Evolutionary conservation across 2,797 vertebrate species (phyloP).

Genomic region (Nothura maculosa): DNA sequence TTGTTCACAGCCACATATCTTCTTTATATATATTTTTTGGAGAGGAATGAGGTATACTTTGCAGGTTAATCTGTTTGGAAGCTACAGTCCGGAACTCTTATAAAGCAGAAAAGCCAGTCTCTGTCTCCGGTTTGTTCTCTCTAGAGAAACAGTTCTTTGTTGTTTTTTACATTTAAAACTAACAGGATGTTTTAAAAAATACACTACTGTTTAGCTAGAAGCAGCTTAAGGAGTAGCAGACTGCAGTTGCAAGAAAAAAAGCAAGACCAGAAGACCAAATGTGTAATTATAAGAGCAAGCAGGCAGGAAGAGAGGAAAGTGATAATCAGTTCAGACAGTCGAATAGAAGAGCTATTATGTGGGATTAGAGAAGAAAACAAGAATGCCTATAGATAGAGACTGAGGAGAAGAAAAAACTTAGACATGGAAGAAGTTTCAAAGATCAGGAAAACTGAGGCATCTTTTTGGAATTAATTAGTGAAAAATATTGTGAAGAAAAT

Average conservation of each 20-base stretch:
- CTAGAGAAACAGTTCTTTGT: slow-evolving; percentile 24
- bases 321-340: slow-evolving; percentile 47
- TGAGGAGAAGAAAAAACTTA: background rate
- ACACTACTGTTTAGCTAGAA: slow-evolving; percentile 10
- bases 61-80: background rate
- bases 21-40: slow-evolving; percentile 6
- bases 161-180: slow-evolving; percentile 29
- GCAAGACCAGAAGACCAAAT: background rate
- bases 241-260: background rate
- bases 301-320: slow-evolving; percentile 12
- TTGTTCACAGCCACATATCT: background rate
- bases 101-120: background rate
- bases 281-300: slow-evolving; percentile 31
- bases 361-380: background rate
- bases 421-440: background rate
- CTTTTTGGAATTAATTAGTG: background rate
- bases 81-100: background rate
- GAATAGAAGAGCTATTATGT: slow-evolving; percentile 32
- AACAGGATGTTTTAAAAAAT: background rate
- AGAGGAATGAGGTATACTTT: background rate
- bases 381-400: slow-evolving; percentile 1
- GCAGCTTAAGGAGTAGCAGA: background rate
- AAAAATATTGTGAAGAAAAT: background rate
- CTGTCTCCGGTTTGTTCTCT: background rate
- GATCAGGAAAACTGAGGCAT: background rate